Base-by-base conservation (phyloP, 2,113 vertebrate species). In the Prietella phreatophila region DNA sequence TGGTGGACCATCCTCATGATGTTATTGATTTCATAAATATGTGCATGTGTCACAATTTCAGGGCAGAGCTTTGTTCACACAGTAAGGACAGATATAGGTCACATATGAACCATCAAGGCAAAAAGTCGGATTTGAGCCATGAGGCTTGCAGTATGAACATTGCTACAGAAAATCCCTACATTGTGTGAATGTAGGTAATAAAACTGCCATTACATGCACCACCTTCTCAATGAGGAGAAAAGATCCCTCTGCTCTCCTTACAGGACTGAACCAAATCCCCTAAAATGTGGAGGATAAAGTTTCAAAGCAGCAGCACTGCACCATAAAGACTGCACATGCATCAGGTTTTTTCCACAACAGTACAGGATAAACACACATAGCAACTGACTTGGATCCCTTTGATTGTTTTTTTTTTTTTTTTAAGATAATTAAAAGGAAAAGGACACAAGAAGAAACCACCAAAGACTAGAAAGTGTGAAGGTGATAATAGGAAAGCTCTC, bases 261-360 rank as follows among this genome's bases (percentile, higher is more conserved):
- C 47, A 86, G 67, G 88, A 86, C 79, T 84, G 33, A 88, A 89
- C 55, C 63, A 88, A 86, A 87, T 90, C 86, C 69, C 88, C 86
- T 91, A 88, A 89, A 91, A 93, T 82, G 83, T 89, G 92, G 91
- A 90, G 79, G 89, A 90, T 91, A 81, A 93, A 91, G 93, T 95
- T 95, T 95, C 90, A 95, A 95, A 95, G 94, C 95, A 95, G 94
- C 95, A 94, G 94, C 94, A 80, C 94, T 84, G 58, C 84, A 91
- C 60, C 89, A 87, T 89, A 92, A 93, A 88, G 73, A 89, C 91
- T 90, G 42, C 84, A 90, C 87, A 88, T 87, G 91, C 89, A 90
- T 92, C 89, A 90, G 87, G 87, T 88, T 91, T 89, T 87, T 86
- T 76, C 79, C 85, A 63, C 79, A 85, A 76, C 42, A 87, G 90